Conservation (phyloP, 2,113 vertebrate species). For the Beaufortia kweichowensis region DNA sequence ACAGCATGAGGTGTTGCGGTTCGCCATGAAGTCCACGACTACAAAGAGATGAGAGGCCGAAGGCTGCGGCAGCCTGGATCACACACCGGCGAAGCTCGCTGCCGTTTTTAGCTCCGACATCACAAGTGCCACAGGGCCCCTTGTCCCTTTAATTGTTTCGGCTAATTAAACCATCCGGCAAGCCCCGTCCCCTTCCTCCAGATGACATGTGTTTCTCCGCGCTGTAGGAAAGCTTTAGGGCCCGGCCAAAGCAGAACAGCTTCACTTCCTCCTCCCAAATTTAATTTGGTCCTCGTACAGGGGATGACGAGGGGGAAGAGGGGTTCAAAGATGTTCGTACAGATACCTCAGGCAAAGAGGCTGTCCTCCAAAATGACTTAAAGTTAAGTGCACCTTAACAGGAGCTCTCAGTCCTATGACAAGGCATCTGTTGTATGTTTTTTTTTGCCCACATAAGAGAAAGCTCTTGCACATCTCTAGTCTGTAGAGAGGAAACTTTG, state of each 20-base stretch:
- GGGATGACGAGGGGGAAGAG: constrained; percentile 16
- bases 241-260: constrained; percentile 41
- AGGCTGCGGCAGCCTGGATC: constrained; percentile 50
- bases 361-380: constrained; percentile 50
- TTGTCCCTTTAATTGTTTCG: constrained; percentile 69
- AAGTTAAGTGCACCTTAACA: constrained; percentile 56
- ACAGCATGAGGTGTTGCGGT: constrained; percentile 67
- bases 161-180: constrained; percentile 67
- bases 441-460: constrained; percentile 30
- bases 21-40: constrained; percentile 62
- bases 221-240: constrained; percentile 54
- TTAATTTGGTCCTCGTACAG: constrained; percentile 59
- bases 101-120: constrained; percentile 70
- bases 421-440: constrained; percentile 45
- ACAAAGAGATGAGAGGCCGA: constrained; percentile 62
- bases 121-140: constrained; percentile 65
- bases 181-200: constrained; percentile 32
- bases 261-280: constrained; percentile 64
- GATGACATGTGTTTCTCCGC: constrained; percentile 62
- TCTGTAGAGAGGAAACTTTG: constrained; percentile 55
- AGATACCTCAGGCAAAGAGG: constrained; percentile 48
- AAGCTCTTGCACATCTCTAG: constrained; percentile 35
- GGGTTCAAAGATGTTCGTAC: constrained; percentile 55
- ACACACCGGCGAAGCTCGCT: constrained; percentile 58
- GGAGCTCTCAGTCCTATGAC: constrained; percentile 47